Conservation (phyloP, 2,888 invertebrate genomes). For the Selenia dentaria region DNA sequence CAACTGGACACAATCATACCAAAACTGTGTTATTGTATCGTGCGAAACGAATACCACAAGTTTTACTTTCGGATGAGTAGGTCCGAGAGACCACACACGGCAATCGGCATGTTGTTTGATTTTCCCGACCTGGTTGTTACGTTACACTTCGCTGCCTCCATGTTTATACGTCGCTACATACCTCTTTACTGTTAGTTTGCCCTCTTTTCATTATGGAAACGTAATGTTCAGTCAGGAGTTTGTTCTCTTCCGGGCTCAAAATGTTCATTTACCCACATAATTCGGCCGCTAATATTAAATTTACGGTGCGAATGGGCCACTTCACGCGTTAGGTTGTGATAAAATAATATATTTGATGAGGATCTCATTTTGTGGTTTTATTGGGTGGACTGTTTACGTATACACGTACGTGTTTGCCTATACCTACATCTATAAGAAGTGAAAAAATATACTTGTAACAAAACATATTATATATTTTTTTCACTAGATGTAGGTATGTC, state of each 20-base stretch:
- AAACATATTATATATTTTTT: too few relatives aligned
- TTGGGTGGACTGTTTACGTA: too few relatives aligned
- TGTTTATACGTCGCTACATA: conserved; percentile 40
- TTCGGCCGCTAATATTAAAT: conserved; percentile 16
- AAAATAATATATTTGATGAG: not conserved
- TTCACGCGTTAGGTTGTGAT: conserved; percentile 1
- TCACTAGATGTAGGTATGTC: too few relatives aligned
- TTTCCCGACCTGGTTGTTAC: conserved; percentile 59
- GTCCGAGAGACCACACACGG: conserved; percentile 43
- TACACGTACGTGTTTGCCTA: too few relatives aligned
- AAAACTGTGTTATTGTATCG: conserved; percentile 21
- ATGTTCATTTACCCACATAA: conserved; percentile 30
- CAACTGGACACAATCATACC: too few relatives aligned
- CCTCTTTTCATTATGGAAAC: conserved; percentile 38
- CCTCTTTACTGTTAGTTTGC: conserved; percentile 34
- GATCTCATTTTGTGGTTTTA: not conserved
- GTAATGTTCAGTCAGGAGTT: conserved; percentile 29
- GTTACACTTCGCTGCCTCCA: conserved; percentile 50
- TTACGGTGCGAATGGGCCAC: conserved; percentile 2
- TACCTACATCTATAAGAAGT: too few relatives aligned
- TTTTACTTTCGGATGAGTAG: conserved; percentile 47
- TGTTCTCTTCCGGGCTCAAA: conserved; percentile 22
- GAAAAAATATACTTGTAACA: too few relatives aligned
- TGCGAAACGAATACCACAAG: conserved; percentile 25
- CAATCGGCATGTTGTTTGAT: conserved; percentile 70